These are phyloP conservation scores for Tryphoninae sp. DNA, from an alignment of 2,888 invertebrate genomes.

Conservation along the genomic window DNA sequence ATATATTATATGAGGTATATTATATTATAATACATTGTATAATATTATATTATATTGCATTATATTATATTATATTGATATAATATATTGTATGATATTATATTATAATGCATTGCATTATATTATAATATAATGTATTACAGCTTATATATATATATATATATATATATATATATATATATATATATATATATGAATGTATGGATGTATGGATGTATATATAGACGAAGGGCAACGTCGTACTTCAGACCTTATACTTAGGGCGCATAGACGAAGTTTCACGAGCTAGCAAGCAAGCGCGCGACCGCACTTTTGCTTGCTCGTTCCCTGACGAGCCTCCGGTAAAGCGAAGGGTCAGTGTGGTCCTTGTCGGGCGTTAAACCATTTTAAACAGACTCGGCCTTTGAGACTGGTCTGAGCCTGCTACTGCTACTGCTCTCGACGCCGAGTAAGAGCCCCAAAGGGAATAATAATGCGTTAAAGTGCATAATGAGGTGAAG, in stretches of 20 bases:
- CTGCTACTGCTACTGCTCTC: slow-evolving; percentile 37
- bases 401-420: slow-evolving; percentile 65
- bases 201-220: no score
- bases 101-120: no score
- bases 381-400: slow-evolving; percentile 67
- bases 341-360: slow-evolving; percentile 60
- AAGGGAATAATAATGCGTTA: slow-evolving; percentile 76
- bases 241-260: slow-evolving; percentile 18
- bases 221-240: neutral
- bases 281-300: slow-evolving; percentile 17
- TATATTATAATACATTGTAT: no score
- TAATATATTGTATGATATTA: no score
- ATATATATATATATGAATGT: neutral
- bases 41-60: no score
- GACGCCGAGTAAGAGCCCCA: slow-evolving; percentile 66
- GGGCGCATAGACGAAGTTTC: slow-evolving; percentile 22
- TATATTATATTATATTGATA: no score
- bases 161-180: no score
- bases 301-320: slow-evolving; percentile 4
- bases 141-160: no score
- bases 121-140: no score
- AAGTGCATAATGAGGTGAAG: slow-evolving; percentile 75
- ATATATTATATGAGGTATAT: no score
- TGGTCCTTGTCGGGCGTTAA: slow-evolving; percentile 63
- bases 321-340: slow-evolving; percentile 38